Evolutionary conservation across 2,113 vertebrate species (phyloP).

Genomic region (Danio rerio): GRCz12tu NC_133198.1:29083001-29083500

Average conservation of each 20-base stretch:
- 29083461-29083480: neutral
- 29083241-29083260: too few relatives aligned
- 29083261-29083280: too few relatives aligned
- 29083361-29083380: neutral
- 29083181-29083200: neutral
- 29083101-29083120: neutral
- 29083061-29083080: neutral
- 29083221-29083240: neutral
- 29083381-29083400: conserved; percentile 41
- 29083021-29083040: neutral
- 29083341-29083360: neutral
- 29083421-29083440: conserved; percentile 60
- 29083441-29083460: neutral
- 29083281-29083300: too few relatives aligned
- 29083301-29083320: too few relatives aligned
- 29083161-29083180: neutral
- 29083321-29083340: neutral
- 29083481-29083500: neutral
- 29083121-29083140: neutral
- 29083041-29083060: too few relatives aligned
- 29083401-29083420: conserved; percentile 65
- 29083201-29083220: neutral
- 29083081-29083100: too few relatives aligned
- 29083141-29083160: neutral
- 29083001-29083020: neutral